Evolutionary conservation across 1,140 invertebrate species (phyloP).

Genomic region (Chlorops oryzae): DNA sequence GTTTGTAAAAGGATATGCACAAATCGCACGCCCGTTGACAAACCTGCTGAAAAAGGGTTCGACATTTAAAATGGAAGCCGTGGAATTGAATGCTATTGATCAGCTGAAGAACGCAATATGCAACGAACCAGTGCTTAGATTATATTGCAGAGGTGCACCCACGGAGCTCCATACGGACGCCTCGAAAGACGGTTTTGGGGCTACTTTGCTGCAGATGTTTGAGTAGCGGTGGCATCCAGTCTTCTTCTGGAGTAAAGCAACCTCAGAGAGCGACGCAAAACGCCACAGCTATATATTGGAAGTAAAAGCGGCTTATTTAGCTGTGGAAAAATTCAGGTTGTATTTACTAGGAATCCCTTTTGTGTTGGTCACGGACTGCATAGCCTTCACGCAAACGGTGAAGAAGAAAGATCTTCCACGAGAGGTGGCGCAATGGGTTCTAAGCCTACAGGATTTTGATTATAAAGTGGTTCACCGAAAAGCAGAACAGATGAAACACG

Average conservation of each 20-base stretch:
- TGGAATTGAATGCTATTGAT: background rate
- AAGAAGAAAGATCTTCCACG: no score
- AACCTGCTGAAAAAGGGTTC: no score
- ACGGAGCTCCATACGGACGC: no score
- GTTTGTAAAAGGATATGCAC: background rate
- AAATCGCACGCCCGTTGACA: background rate
- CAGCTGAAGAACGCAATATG: background rate
- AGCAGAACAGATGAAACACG: no score
- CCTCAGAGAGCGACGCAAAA: background rate
- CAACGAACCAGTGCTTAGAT: background rate
- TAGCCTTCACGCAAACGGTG: no score
- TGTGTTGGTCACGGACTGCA: background rate
- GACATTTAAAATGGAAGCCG: background rate
- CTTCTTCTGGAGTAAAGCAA: background rate
- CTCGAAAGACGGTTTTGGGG: no score
- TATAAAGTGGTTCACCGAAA: no score
- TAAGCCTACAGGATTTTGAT: no score
- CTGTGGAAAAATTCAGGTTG: background rate
- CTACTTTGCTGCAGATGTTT: no score
- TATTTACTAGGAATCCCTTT: background rate
- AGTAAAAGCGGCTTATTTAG: constrained; percentile 31
- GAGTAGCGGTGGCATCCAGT: background rate
- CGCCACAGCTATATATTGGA: background rate
- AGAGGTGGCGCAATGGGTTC: no score
- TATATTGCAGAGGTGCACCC: no score